These are phyloP conservation scores for Stylophora pistillata DNA, from an alignment of 64 coral and sea anemone species.

Conservation along the genomic window DNA sequence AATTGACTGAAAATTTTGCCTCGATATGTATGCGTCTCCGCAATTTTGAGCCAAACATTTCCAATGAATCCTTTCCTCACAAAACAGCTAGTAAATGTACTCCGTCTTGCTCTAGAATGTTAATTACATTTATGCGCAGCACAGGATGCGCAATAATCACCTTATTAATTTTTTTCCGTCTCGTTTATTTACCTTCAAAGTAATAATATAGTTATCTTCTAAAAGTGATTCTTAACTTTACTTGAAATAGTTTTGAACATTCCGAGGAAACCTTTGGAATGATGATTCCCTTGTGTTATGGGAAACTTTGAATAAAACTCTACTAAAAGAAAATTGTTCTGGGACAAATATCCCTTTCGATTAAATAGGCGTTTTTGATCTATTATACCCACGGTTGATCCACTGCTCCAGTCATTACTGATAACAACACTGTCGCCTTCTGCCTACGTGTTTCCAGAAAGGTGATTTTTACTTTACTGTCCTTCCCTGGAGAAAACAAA, in stretches of 20 bases:
- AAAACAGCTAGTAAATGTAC: no score
- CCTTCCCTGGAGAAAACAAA: neutral
- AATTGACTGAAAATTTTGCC: no score
- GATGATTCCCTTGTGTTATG: neutral
- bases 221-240: neutral
- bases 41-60: no score
- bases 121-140: no score
- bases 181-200: neutral
- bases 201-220: neutral
- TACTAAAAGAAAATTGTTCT: neutral
- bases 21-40: no score
- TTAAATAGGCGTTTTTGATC: neutral
- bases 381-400: neutral
- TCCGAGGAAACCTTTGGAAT: constrained; percentile 11
- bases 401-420: neutral
- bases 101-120: no score
- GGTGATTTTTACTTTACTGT: neutral
- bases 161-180: no score
- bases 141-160: no score
- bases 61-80: no score
- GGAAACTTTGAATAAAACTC: neutral
- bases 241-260: neutral
- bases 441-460: neutral
- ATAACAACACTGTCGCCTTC: neutral
- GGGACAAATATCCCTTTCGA: neutral